phyloP scores from a whole-genome alignment of 2,113 vertebrate species.

The Leiothrix lutea region DNA sequence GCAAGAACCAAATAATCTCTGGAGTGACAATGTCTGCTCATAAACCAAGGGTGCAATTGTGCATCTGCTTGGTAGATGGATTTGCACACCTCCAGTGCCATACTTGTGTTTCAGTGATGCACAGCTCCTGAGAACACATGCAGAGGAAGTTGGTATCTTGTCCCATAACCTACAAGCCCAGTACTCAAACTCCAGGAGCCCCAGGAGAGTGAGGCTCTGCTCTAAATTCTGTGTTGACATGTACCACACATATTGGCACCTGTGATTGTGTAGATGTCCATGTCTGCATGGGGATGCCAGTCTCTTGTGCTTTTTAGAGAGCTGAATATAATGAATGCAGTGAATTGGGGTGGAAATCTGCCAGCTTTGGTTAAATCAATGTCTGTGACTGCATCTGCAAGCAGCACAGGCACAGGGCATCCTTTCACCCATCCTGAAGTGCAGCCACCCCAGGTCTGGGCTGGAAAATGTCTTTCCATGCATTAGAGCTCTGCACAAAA shows the following conservation, averaged over 20 bases:
- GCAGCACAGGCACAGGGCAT: neutral
- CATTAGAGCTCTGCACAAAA: neutral
- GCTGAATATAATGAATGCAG: neutral
- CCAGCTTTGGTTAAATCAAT: neutral
- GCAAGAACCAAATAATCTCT: neutral
- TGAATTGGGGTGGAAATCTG: neutral
- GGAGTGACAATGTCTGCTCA: neutral
- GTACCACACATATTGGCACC: neutral
- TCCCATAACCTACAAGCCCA: neutral
- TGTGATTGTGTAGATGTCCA: neutral
- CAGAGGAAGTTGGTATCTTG: neutral
- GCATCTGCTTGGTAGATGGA: neutral
- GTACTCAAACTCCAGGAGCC: neutral
- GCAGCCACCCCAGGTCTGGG: neutral
- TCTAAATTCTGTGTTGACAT: neutral
- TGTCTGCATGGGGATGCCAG: neutral
- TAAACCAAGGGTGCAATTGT: neutral
- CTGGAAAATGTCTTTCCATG: neutral
- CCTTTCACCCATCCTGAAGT: neutral
- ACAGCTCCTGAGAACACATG: neutral
- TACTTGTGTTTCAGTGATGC: neutral
- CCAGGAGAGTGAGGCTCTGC: neutral
- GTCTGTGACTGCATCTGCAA: neutral
- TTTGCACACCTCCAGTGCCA: neutral
- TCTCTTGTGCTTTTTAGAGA: neutral